A percentile compares a stretch with the other conserved stretches of the same genome.
phyloP scores from a whole-genome alignment of 2,797 vertebrate genomes.

The Thaleichthys pacificus region DNA sequence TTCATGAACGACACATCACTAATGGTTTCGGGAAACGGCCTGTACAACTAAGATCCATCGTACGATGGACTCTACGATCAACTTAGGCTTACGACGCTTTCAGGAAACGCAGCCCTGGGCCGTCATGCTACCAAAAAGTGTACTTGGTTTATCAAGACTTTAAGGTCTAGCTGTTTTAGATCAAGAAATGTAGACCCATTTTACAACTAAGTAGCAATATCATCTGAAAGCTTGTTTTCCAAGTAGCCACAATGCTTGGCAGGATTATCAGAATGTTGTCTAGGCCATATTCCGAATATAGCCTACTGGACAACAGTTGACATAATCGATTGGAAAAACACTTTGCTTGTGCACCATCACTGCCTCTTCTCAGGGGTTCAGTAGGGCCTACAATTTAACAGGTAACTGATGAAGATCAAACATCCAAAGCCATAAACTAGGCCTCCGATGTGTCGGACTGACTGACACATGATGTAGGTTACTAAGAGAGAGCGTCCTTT shows the following conservation, averaged over 20 bases:
- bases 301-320: neutral
- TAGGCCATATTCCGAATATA: neutral
- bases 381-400: constrained; percentile 10
- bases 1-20: too few species aligned
- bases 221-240: too few species aligned
- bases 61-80: too few species aligned
- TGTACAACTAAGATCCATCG: too few species aligned
- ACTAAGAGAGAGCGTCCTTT: neutral
- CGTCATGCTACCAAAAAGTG: too few species aligned
- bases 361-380: constrained; percentile 18
- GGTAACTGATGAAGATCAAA: constrained; percentile 12
- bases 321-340: constrained; percentile 11
- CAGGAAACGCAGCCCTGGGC: too few species aligned
- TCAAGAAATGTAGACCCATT: neutral
- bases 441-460: neutral
- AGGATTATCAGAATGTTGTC: constrained; percentile 1
- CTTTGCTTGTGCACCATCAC: constrained; percentile 10
- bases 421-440: neutral
- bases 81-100: too few species aligned
- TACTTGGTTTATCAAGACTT: too few species aligned
- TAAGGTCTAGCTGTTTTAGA: too few species aligned
- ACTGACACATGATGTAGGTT: neutral
- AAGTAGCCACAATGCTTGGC: too few species aligned
- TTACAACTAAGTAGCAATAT: neutral
- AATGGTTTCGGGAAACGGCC: too few species aligned